Base-by-base conservation (phyloP, 1,140 invertebrate species). In the Danaus melanippus region DNA sequence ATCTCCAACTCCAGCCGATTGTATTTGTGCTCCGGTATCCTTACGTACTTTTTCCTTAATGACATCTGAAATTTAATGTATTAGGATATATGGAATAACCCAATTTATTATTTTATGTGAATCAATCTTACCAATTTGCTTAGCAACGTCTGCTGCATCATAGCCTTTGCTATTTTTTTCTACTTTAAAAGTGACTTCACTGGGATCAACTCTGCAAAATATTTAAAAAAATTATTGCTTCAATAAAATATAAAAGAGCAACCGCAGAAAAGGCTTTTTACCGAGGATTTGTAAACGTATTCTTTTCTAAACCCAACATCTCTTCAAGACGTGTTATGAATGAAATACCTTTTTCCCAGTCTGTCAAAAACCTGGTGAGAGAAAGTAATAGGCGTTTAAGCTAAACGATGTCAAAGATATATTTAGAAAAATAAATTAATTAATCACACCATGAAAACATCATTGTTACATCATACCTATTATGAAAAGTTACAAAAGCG, bases 101-200 rank as follows among this genome's bases (percentile, higher is more conserved):
- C 12, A 8, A 51, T 10, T 51, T 17, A 52, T 46, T 6, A 12
- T 10, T 46, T 39, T 10, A 11, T 46, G 10, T 49, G 46, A 50
- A 42, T 12, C 46, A 17, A 40, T 56, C 72, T 78, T 78, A 93
- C 94, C 92, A 58, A 96, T 92, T 69, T 84, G 89, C 45, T 84
- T 88, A 4, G 92, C 93, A 8, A 97, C 90, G 66, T 92, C 90
- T n/a, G 89, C 89, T 10, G 94, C 92, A 68, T 93, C 92, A 46
- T 92, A 88, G 11, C 89, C 90, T 72, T 90, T 90, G 53, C 76
- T 88, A 81, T 95, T 95, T 56, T 90, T 90, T 54, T 90, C 88
- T 9, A 96, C 94, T 90, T 92, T 93, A 79, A 97, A 97, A 6
- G 92, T 93, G 4, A 97, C 92, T 87, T 95, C 92, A 53, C 92